Evolutionary conservation across 2,888 invertebrate genomes (phyloP).

Genomic region (Tuta absoluta): DNA sequence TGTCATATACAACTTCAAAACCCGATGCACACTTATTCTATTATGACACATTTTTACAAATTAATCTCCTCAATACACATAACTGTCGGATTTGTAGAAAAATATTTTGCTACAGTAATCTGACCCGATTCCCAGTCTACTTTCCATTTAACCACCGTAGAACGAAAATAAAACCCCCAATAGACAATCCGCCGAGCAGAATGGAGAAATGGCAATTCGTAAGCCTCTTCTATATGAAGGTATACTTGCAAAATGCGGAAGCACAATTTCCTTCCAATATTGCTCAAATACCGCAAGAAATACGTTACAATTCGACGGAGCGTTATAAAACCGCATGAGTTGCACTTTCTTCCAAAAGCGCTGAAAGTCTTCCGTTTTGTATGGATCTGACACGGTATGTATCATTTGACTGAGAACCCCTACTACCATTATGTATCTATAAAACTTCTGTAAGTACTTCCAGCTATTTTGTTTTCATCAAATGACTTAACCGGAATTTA

Average conservation of each 20-base stretch:
- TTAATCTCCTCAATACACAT: no score
- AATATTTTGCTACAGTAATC: no score
- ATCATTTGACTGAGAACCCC: constrained; percentile 42
- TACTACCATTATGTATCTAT: constrained; percentile 9
- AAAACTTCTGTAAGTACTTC: not conserved
- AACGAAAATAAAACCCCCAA: constrained; percentile 1
- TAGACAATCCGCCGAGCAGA: constrained; percentile 10
- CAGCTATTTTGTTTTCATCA: not conserved
- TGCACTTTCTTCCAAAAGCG: constrained; percentile 59
- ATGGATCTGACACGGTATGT: constrained; percentile 48
- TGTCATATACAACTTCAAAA: no score
- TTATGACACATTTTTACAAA: no score
- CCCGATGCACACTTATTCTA: no score
- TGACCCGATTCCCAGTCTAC: not conserved
- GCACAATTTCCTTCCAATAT: constrained; percentile 56
- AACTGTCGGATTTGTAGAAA: no score
- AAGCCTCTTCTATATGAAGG: constrained; percentile 17
- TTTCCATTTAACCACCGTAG: not conserved
- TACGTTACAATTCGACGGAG: constrained; percentile 53
- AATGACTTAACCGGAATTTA: not conserved
- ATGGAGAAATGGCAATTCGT: constrained; percentile 9
- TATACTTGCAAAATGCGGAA: constrained; percentile 32
- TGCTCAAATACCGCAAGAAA: constrained; percentile 55
- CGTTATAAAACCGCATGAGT: constrained; percentile 57
- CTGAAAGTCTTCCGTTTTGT: constrained; percentile 50